Conservation (phyloP, 2,797 vertebrate genomes). For the Tokudaia tokunoshimensis region DNA sequence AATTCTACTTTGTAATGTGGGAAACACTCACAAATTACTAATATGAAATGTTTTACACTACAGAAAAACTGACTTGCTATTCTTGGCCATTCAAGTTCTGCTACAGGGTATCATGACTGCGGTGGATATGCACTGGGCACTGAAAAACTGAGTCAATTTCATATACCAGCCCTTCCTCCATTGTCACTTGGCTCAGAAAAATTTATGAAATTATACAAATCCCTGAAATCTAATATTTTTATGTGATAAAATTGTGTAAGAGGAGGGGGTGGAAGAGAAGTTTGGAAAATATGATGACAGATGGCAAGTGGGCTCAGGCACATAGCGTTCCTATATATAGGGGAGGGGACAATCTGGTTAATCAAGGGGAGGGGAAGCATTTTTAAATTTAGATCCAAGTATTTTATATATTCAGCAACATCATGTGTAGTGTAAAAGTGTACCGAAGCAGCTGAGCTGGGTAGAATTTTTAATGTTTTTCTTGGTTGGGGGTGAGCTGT, state of each 20-base stretch:
- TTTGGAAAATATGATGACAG: constrained; percentile 83
- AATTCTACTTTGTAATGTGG: constrained; percentile 40
- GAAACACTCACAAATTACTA: constrained; percentile 59
- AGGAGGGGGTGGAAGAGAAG: constrained; percentile 84
- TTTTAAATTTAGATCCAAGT: constrained; percentile 85
- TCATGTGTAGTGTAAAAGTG: constrained; percentile 64
- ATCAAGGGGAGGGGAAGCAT: constrained; percentile 79
- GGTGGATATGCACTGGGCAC: background rate
- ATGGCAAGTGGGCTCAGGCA: constrained; percentile 85
- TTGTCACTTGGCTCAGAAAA: constrained; percentile 77
- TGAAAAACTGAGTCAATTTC: constrained; percentile 21
- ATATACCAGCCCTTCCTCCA: constrained; percentile 54
- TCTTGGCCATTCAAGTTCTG: background rate
- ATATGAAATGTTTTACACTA: constrained; percentile 36
- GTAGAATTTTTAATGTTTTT: constrained; percentile 74
- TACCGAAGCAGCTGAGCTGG: constrained; percentile 73
- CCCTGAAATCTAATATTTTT: constrained; percentile 85
- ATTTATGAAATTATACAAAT: constrained; percentile 85
- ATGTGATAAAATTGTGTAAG: constrained; percentile 86
- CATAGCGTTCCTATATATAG: constrained; percentile 85
- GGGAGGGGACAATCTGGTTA: constrained; percentile 85
- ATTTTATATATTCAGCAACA: constrained; percentile 85
- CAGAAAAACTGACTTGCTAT: background rate
- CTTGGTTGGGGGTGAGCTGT: constrained; percentile 69
- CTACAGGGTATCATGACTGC: background rate